These are phyloP conservation scores for Drosophila azteca DNA, from an alignment of 1,140 invertebrate species.

Conservation along the genomic window DNA sequence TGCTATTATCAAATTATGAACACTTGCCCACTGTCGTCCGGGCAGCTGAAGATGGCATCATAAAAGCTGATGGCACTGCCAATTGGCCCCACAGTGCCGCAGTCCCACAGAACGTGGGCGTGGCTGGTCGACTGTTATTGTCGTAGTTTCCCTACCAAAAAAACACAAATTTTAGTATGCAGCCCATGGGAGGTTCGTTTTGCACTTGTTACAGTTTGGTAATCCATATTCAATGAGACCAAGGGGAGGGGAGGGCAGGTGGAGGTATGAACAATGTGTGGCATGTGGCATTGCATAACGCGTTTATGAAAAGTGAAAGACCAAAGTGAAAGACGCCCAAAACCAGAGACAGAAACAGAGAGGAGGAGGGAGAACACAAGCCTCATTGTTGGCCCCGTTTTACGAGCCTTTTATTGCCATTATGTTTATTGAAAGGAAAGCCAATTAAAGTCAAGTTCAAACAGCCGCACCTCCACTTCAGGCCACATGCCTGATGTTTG, in stretches of 20 bases:
- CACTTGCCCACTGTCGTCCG: constrained; percentile 37
- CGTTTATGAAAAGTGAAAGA: constrained; percentile 79
- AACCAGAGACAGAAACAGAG: constrained; percentile 3
- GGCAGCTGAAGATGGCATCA: constrained; percentile 62
- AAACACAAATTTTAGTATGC: constrained; percentile 51
- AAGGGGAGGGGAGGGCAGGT: constrained; percentile 21
- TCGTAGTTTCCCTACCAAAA: constrained; percentile 32
- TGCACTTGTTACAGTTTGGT: constrained; percentile 66
- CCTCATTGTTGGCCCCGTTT: constrained; percentile 1
- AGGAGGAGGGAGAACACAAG: constrained; percentile 34
- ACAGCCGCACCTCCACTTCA: constrained; percentile 61
- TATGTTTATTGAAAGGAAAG: constrained; percentile 61
- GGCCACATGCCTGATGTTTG: neutral
- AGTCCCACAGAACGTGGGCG: constrained; percentile 35
- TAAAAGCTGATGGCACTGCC: constrained; percentile 58
- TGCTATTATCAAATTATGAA: constrained; percentile 77
- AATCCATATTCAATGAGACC: constrained; percentile 40
- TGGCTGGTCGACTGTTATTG: constrained; percentile 46
- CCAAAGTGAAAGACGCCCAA: constrained; percentile 65
- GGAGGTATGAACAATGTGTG: constrained; percentile 32
- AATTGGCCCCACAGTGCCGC: neutral
- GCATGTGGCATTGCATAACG: constrained; percentile 60
- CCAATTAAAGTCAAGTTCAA: constrained; percentile 81
- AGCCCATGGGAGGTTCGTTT: constrained; percentile 33
- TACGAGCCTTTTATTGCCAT: constrained; percentile 24